phyloP scores from a whole-genome alignment of 2,888 invertebrate species.

The Lydus trimaculatus region DNA sequence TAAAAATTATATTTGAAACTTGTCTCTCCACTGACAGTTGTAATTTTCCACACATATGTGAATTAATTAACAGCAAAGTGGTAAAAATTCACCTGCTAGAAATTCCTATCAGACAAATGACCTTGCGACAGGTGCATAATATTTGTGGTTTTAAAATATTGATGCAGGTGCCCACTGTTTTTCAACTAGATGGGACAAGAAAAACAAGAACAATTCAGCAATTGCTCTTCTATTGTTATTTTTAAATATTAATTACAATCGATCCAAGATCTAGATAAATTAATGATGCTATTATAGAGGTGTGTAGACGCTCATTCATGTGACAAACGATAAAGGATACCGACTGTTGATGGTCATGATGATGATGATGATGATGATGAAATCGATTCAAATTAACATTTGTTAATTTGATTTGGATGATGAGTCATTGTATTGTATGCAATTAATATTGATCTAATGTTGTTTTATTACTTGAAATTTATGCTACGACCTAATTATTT shows the following conservation, averaged over 20 bases:
- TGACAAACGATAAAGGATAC: neutral
- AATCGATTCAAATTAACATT: constrained; percentile 6
- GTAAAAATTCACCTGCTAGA: constrained; percentile 48
- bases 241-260: constrained; percentile 31
- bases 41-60: constrained; percentile 10
- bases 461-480: neutral
- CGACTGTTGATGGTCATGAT: neutral
- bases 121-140: constrained; percentile 50
- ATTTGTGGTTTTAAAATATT: constrained; percentile 31
- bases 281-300: constrained; percentile 17
- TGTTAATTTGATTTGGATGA: constrained; percentile 8
- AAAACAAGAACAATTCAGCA: constrained; percentile 37
- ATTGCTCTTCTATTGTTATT: neutral
- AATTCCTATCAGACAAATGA: constrained; percentile 49
- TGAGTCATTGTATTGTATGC: constrained; percentile 5
- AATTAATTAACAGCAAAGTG: constrained; percentile 14
- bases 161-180: constrained; percentile 40
- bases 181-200: neutral
- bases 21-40: neutral
- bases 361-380: neutral
- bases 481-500: neutral
- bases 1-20: constrained; percentile 2
- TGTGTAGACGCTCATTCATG: neutral
- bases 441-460: neutral
- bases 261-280: constrained; percentile 17